Evolutionary conservation across 2,113 vertebrate species (phyloP).

Genomic region (Peromyscus maniculatus): DNA sequence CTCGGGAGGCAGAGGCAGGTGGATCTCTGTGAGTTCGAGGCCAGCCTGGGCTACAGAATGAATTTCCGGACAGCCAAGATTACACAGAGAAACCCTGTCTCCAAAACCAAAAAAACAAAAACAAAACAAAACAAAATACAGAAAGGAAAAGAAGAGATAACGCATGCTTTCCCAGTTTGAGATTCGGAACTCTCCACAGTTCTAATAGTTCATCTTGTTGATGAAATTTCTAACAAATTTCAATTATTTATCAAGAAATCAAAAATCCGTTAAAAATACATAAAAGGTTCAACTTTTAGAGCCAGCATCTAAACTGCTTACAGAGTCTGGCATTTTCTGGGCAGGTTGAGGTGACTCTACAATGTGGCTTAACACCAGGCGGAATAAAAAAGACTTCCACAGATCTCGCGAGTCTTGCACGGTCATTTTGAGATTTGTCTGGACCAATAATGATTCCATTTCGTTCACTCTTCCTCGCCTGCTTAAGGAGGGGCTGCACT

Average conservation of each 20-base stretch:
- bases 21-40: no score
- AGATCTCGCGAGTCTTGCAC: background rate
- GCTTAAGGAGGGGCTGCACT: background rate
- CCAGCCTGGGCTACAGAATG: no score
- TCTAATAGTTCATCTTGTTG: conserved; percentile 52
- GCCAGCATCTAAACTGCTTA: background rate
- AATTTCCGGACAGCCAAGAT: no score
- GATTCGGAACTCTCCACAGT: conserved; percentile 56
- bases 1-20: no score
- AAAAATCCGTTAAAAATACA: conserved; percentile 54
- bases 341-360: background rate
- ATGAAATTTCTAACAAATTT: background rate
- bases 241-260: conserved; percentile 42
- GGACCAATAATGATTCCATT: background rate
- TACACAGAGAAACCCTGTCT: no score
- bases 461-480: background rate
- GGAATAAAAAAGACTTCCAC: background rate
- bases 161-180: conserved; percentile 65
- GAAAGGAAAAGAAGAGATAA: conserved; percentile 50
- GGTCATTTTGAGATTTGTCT: conserved; percentile 6
- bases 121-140: background rate
- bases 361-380: background rate
- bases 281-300: conserved; percentile 10
- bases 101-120: no score
- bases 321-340: background rate